Conservation (phyloP, 2,113 vertebrate species). For the Phalacrocorax aristotelis region DNA sequence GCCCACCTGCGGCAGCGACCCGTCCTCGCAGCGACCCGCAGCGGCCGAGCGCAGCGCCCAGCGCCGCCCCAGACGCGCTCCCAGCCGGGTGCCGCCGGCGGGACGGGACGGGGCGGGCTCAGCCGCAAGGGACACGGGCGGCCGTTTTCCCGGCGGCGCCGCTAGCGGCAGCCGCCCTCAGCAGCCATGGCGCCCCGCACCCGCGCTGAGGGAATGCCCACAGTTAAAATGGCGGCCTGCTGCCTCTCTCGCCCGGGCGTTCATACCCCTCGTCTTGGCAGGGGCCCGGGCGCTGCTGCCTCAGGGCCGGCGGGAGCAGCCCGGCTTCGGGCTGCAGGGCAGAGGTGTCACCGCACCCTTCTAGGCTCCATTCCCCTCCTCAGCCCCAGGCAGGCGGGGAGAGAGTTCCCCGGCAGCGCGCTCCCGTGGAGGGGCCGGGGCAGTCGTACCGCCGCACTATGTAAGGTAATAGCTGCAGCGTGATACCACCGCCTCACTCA, state of each 20-base stretch:
- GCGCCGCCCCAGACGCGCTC: too few relatives aligned
- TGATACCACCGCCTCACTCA: background rate
- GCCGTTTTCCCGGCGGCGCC: too few relatives aligned
- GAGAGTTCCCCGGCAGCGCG: fast-evolving
- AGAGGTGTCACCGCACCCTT: fast-evolving
- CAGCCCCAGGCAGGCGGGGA: background rate
- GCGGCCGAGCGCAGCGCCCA: too few relatives aligned
- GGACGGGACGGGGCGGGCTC: too few relatives aligned
- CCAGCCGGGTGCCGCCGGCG: too few relatives aligned
- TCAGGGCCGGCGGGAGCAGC: background rate
- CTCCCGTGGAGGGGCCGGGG: too few relatives aligned
- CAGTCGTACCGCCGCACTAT: background rate
- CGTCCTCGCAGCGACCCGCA: too few relatives aligned
- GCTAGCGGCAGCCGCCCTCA: background rate
- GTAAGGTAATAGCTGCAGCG: fast-evolving
- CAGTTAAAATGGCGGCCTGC: background rate
- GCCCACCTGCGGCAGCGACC: too few relatives aligned
- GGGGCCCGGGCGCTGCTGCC: background rate
- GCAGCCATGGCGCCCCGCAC: background rate
- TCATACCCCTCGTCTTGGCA: fast-evolving
- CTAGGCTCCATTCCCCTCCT: fast-evolving
- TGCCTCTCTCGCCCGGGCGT: fast-evolving
- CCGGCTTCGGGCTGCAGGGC: fast-evolving
- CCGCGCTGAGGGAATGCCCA: background rate
- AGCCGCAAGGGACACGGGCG: too few relatives aligned